Evolutionary conservation across 2,113 vertebrate genomes (phyloP).

Genomic region (Rhabdomys dilectus): DNA sequence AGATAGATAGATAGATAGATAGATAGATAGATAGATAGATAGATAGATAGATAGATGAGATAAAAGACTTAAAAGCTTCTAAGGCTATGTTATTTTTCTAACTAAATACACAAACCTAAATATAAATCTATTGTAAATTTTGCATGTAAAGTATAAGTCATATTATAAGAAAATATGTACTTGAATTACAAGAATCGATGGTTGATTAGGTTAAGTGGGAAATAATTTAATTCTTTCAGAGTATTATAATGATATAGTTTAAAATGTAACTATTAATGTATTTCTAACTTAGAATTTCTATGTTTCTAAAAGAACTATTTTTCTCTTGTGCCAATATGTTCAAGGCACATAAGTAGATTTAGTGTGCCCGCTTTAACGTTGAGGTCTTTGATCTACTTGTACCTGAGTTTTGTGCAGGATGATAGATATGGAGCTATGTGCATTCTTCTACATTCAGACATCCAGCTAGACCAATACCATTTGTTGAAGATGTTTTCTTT

Average conservation of each 20-base stretch:
- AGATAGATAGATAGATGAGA: too few relatives aligned
- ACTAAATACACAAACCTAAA: slow-evolving; percentile 15
- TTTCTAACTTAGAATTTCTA: slow-evolving; percentile 37
- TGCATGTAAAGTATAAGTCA: not conserved
- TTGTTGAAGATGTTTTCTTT: too few relatives aligned
- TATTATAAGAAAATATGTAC: not conserved
- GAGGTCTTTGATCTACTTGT: too few relatives aligned
- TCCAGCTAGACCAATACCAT: too few relatives aligned
- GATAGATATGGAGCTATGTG: too few relatives aligned
- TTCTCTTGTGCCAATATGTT: too few relatives aligned
- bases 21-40: not conserved
- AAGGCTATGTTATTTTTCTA: slow-evolving; percentile 43
- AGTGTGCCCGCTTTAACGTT: too few relatives aligned
- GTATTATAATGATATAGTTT: slow-evolving; percentile 23
- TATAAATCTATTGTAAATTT: not conserved
- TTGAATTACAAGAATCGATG: not conserved
- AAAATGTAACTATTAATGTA: not conserved
- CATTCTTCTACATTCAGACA: too few relatives aligned
- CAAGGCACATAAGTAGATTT: too few relatives aligned
- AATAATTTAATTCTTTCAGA: slow-evolving; percentile 35
- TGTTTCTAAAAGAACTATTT: slow-evolving; percentile 9
- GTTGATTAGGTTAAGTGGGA: not conserved
- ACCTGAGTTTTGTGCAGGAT: too few relatives aligned
- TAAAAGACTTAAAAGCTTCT: not conserved
- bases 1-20: too few relatives aligned